Base-by-base conservation (phyloP, 1,140 invertebrate genomes). In the Camponotus pennsylvanicus region DNA sequence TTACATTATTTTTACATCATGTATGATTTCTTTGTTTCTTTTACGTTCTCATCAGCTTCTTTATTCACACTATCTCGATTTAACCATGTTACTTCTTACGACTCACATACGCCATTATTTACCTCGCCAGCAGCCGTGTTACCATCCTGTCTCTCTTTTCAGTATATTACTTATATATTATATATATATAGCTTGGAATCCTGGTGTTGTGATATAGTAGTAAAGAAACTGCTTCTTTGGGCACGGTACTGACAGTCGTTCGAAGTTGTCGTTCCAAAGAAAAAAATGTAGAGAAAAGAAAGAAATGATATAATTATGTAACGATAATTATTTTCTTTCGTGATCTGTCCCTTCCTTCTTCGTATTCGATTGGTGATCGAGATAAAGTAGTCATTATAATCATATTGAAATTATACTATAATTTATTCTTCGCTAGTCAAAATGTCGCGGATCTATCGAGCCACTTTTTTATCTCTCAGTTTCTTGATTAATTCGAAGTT, bases 141-240 rank as follows among this genome's bases (percentile, higher is more conserved):
- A 87, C 89, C 86, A 88, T 92, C 73, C 85, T 91, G 63, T 87
- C 78, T 91, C 69, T 87, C 78, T 91, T 63, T 90, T 90, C 89
- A 91, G 88, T 91, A 52, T 52, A 93, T 91, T 94, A 92, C 88
- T 78, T 91, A 86, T 90, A 83, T 83, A 73, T 80, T 73, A 27
- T 27, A 73, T 75, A 80, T 52, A 52, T 71, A 91, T 94, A 94
- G 93, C 93, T 95, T 94, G 94, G 93, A 92, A 92, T 94, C 93
- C 94, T 94, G 93, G 93, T 94, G 93, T 95, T 94, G 93, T 94
- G 92, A 93, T 93, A 93, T 66, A 93, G 94, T 95, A 95, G 93
- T 94, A 90, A 91, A 93, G 91, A 93, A 90, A 91, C 85, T 90
- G 89, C 93, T 93, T 94, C 92, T 92, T 94, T 94, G 93, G 93